Evolutionary conservation across 1,140 invertebrate genomes (phyloP).

Genomic region (Lepidurus arcticus): DNA sequence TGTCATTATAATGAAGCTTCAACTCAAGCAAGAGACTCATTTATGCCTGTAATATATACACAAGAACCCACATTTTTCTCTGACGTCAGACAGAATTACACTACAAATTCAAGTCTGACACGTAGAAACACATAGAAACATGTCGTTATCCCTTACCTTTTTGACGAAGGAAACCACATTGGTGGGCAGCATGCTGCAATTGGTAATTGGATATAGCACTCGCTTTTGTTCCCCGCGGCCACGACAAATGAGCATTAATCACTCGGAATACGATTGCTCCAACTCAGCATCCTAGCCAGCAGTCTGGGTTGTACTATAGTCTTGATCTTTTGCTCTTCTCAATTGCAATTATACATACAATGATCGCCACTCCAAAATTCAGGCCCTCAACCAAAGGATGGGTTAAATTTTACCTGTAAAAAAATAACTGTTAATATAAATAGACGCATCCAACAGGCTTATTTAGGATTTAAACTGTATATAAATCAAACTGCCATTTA

Average conservation of each 20-base stretch:
- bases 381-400: background rate
- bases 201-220: background rate
- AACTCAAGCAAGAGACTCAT: background rate
- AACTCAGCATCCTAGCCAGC: no score
- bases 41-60: background rate
- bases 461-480: no score
- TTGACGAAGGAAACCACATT: conserved; percentile 77
- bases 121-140: background rate
- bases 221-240: background rate
- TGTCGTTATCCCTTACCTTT: conserved; percentile 55
- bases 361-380: no score
- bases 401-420: background rate
- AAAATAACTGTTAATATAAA: background rate
- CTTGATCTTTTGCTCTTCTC: no score
- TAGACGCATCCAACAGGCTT: no score
- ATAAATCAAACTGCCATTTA: no score
- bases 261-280: no score
- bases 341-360: no score
- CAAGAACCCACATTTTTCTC: background rate
- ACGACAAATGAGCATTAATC: background rate
- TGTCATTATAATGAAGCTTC: background rate
- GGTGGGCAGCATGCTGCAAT: conserved; percentile 59
- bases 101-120: no score
- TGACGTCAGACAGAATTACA: background rate
- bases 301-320: no score